Evolutionary conservation across 2,113 vertebrate species (phyloP), one percentile per base, ranked within the genome.

Genomic region (Salvator merianae): DNA sequence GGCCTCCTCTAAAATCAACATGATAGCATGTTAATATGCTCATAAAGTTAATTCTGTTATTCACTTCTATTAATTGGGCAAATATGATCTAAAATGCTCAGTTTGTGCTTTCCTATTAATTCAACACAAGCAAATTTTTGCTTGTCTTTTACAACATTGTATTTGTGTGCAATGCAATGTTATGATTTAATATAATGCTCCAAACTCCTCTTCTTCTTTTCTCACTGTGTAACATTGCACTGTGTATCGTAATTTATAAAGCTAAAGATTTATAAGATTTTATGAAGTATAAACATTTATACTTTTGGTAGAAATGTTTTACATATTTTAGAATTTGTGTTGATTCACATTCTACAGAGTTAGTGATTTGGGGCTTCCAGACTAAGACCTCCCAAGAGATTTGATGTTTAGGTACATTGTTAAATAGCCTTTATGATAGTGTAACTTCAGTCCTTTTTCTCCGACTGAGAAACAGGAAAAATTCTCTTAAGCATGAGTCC

Each of bases 41-140:
- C 80, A 87, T 47, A 0, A 6, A 18, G 1, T 55, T 79, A 5
- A n/a, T 77, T 90, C 91, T 90, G 84, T 93, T 86, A 77, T 72
- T 70, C 14, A 73, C 82, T 90, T 63, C 82, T 93, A 84, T 92
- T 93, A 85, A 89, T 89, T 91, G 78, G 77, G 36, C 81, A 84
- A 77, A 34, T n/a, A 53, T 24, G 7, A 53, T 70, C 40, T 36
- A 26, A 36, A 53, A 84, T 65, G 85, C 86, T 87, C 78, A 20
- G 84, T 79, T 73, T 85, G 72, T 59, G 80, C 62, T 34, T 84
- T 84, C 86, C 86, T 84, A 70, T 34, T 73, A 43, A 28, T 73
- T 70, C 32, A 18, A 22, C 13, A 34, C 69, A 70, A 22, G 69
- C 5, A 22, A 70, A 38, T 70, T 36, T 73, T 2, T 1, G 43